phyloP scores from a whole-genome alignment of 2,113 vertebrate genomes.

The Hiodon tergisus region DNA sequence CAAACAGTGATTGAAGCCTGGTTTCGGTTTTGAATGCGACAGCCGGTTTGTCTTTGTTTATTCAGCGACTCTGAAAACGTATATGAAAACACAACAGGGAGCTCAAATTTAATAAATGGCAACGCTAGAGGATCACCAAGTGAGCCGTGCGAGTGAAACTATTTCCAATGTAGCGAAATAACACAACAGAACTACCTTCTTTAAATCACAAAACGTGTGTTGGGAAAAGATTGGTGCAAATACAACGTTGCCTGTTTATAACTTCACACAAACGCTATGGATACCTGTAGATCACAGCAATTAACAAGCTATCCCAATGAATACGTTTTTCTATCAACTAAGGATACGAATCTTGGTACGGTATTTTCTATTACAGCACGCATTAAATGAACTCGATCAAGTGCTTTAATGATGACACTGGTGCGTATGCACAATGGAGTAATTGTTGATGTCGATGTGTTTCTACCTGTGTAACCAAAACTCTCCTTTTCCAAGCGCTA shows the following conservation, averaged over 20 bases:
- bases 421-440: background rate
- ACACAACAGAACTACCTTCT: no score
- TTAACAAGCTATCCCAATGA: background rate
- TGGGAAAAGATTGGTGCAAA: no score
- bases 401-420: background rate
- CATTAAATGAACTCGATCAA: background rate
- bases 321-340: background rate
- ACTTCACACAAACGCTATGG: background rate
- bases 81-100: no score
- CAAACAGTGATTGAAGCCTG: background rate
- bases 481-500: background rate
- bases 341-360: background rate
- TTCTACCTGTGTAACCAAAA: background rate
- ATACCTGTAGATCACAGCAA: background rate
- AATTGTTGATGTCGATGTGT: slow-evolving; percentile 1
- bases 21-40: background rate
- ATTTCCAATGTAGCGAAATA: no score
- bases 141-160: no score
- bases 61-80: no score
- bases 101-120: no score
- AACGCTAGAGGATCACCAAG: no score
- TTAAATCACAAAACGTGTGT: no score
- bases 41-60: background rate
- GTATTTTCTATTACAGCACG: background rate
- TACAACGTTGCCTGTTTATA: background rate